Percentiles rank a stretch among this genome's conserved stretches.
These are phyloP conservation scores for Typhlomys cinereus DNA, from an alignment of 2,113 vertebrate species.

Conservation along the genomic window DNA sequence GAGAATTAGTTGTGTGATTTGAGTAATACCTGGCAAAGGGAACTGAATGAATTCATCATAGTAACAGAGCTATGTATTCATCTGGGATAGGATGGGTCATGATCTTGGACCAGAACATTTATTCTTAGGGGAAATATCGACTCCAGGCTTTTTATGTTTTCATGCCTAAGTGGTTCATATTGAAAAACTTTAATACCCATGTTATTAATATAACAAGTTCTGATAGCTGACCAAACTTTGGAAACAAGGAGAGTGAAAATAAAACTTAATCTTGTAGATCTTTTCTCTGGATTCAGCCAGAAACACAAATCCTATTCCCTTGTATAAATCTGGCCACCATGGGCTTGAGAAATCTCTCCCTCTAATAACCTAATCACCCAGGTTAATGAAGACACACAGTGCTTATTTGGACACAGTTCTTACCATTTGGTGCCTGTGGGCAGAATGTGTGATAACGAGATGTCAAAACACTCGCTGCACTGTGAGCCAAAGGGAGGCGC, in stretches of 20 bases:
- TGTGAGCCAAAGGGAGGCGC: slow-evolving; percentile 18
- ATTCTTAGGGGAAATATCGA: background rate
- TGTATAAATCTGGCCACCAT: background rate
- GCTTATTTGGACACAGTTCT: background rate
- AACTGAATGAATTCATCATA: slow-evolving; percentile 7
- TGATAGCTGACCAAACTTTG: background rate
- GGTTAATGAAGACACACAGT: background rate
- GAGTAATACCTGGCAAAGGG: background rate
- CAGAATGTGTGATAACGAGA: slow-evolving; percentile 21
- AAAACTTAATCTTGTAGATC: background rate
- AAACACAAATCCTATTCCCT: background rate
- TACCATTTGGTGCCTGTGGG: background rate
- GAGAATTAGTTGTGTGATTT: background rate
- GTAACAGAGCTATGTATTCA: background rate
- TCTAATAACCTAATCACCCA: background rate
- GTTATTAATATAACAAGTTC: slow-evolving; percentile 27
- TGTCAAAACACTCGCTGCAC: slow-evolving; percentile 39
- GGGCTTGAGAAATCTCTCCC: background rate
- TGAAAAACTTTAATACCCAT: background rate
- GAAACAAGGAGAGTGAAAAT: background rate
- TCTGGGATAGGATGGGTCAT: background rate
- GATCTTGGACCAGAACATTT: background rate
- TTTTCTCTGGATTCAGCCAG: background rate
- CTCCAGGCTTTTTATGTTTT: slow-evolving; percentile 15
- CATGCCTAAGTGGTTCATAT: slow-evolving; percentile 14